Evolutionary conservation across 2,797 vertebrate genomes (phyloP).

Genomic region (Acomys russatus): DNA sequence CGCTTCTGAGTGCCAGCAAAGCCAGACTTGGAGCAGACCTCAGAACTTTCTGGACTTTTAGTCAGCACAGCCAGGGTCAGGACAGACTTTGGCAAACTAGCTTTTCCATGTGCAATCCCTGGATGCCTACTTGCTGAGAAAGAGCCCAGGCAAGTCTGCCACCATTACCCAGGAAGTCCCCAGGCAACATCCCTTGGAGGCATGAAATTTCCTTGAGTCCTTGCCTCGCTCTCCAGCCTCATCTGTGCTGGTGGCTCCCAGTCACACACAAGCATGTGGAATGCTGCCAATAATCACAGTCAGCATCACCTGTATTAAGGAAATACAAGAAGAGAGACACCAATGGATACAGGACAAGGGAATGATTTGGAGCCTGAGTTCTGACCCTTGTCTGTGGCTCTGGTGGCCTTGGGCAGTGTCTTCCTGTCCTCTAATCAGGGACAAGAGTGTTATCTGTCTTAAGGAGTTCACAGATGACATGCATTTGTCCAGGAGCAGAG

Average conservation of each 20-base stretch:
- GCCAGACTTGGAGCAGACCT: background rate
- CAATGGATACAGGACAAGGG: background rate
- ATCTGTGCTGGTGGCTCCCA: background rate
- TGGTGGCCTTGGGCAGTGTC: fast-evolving
- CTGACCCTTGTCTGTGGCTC: background rate
- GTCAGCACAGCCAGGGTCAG: background rate
- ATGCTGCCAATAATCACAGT: background rate
- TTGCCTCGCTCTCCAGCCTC: background rate
- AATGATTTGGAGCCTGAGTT: background rate
- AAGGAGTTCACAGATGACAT: background rate
- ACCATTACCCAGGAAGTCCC: background rate
- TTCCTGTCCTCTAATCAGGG: background rate
- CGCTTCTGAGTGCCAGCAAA: background rate
- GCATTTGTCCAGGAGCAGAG: background rate
- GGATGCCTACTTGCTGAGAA: background rate
- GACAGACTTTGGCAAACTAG: background rate
- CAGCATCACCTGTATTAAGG: background rate
- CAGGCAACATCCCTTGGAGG: background rate
- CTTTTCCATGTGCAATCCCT: fast-evolving
- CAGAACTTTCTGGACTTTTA: background rate
- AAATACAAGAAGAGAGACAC: background rate
- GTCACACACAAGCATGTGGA: background rate
- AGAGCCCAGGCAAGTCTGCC: background rate
- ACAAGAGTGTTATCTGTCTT: background rate
- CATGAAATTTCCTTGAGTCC: fast-evolving